Evolutionary conservation across 2,113 vertebrate genomes (phyloP), one percentile per base, ranked within the genome.

Genomic region (Dunckerocampus dactyliophorus): DNA sequence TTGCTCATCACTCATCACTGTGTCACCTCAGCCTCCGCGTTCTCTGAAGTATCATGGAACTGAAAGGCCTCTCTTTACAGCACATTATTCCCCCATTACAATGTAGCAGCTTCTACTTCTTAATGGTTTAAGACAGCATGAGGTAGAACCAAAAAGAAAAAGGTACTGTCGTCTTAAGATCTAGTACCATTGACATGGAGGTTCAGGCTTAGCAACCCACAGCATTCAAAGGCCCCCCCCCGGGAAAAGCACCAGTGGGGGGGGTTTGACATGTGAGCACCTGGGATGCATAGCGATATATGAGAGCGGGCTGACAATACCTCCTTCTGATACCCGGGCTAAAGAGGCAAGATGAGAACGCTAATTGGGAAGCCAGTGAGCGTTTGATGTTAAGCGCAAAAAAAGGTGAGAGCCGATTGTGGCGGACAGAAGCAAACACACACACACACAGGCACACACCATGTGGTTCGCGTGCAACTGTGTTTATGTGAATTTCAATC

Each of bases 1-100:
- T 77, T 73, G 67, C 71, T 83, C 77, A 77, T 80, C 76, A 55
- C 59, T 51, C 59, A 55, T 77, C 63, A 63, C 69, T 69, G 76
- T 77, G 76, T 77, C 82, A 81, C 82, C 77, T 80, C 67, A 81
- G 72, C 81, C 74, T 77, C 66, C 72, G 50, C 74, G 82, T 83
- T 82, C 76, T 86, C 81, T 76, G 82, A 84, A 76, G 82, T 71
- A 71, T 75, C 66, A 67, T 66, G 65, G 59, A 31, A 59, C 9
- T n/a, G 21, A 59, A 28, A 59, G 42, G 67, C 64, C 57, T 56
- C 52, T 72, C 69, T 75, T 73, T 67, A 62, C 64, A 59, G 63
- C 63, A 72, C 71, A 70, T 71, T 34, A 72, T 48, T 66, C 52
- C 57, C 63, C 64, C 47, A 57, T 57, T 61, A 80, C 63, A 76